Conservation (phyloP, 1,140 invertebrate genomes). For the Cotesia glomerata region DNA sequence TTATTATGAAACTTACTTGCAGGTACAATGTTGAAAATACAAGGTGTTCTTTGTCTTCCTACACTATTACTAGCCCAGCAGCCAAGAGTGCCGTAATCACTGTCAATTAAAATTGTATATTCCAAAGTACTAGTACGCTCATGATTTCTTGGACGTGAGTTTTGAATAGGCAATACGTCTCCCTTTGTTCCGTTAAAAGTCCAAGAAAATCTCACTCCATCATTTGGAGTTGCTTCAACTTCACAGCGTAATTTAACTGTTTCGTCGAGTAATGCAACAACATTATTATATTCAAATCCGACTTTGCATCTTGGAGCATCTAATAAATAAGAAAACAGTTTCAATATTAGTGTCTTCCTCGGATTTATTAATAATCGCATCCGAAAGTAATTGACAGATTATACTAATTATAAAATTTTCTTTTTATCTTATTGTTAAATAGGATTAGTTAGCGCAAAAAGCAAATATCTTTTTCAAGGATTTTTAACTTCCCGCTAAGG, state of each 20-base stretch:
- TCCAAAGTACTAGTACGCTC: conserved; percentile 74
- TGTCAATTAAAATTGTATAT: conserved; percentile 68
- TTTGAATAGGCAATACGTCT: conserved; percentile 65
- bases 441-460: no score
- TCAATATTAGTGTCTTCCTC: neutral
- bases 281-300: conserved; percentile 65
- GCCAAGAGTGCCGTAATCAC: conserved; percentile 80
- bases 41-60: conserved; percentile 80
- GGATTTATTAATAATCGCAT: no score
- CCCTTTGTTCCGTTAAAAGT: conserved; percentile 79
- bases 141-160: conserved; percentile 66
- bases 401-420: no score
- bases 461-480: no score
- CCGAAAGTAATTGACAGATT: no score
- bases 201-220: conserved; percentile 75
- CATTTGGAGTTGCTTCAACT: conserved; percentile 79
- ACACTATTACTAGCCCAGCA: conserved; percentile 87
- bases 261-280: conserved; percentile 69
- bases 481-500: no score
- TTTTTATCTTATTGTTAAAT: no score
- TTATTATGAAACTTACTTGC: conserved; percentile 70
- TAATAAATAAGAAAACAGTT: conserved; percentile 37
- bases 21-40: conserved; percentile 80
- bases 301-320: conserved; percentile 69
- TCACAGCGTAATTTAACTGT: conserved; percentile 74